phyloP scores from a whole-genome alignment of 2,888 invertebrate genomes.

The Laothoe populi region DNA sequence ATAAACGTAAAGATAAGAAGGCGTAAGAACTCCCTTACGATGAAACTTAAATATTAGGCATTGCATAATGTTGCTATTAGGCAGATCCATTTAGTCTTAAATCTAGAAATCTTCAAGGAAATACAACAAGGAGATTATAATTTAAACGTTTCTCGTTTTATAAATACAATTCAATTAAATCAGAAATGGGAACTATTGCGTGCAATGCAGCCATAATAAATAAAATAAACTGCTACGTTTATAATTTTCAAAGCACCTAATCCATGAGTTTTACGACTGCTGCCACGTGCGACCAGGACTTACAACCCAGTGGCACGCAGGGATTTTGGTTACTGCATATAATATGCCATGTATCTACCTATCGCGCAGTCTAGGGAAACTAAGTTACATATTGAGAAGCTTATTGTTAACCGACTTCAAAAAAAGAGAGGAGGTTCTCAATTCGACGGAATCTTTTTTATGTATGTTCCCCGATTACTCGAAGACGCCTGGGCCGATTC shows the following conservation, averaged over 20 bases:
- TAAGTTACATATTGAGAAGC: too few species aligned
- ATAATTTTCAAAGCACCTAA: slow-evolving; percentile 3
- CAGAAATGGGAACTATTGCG: background rate
- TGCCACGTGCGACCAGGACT: background rate
- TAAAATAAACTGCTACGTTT: background rate
- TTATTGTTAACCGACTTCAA: too few species aligned
- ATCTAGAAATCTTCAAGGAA: background rate
- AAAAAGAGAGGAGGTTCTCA: too few species aligned
- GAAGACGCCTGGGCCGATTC: too few species aligned
- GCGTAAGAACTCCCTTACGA: slow-evolving; percentile 9
- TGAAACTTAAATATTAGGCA: slow-evolving; percentile 5
- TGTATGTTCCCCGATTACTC: too few species aligned
- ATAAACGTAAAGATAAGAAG: slow-evolving; percentile 18
- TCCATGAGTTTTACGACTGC: background rate
- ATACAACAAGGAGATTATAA: background rate
- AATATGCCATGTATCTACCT: background rate
- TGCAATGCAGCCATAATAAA: slow-evolving; percentile 1
- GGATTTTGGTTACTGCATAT: background rate
- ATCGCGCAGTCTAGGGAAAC: too few species aligned
- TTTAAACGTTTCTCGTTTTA: background rate
- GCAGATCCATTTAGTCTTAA: slow-evolving; percentile 6
- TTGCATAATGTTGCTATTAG: slow-evolving; percentile 7
- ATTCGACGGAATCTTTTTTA: too few species aligned
- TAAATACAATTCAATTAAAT: background rate
- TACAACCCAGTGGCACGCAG: background rate